These are phyloP conservation scores for Anthopleura sola DNA, from an alignment of 64 coral and sea anemone species.

Conservation along the genomic window DNA sequence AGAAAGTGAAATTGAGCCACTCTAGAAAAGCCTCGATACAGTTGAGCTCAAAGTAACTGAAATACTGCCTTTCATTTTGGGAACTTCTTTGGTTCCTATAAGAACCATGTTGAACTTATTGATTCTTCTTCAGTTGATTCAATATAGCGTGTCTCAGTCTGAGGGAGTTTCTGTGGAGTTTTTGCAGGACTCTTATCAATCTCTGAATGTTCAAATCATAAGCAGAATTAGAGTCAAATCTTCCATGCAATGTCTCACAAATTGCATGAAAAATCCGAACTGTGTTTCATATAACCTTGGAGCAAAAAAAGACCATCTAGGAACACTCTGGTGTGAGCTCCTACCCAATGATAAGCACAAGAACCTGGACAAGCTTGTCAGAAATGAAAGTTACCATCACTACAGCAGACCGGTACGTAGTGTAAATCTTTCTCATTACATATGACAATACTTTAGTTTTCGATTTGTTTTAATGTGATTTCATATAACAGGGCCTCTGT, in stretches of 20 bases:
- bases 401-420: not conserved
- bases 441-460: not conserved
- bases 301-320: not conserved
- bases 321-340: conserved; percentile 1
- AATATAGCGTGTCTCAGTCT: not conserved
- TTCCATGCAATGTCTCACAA: not conserved
- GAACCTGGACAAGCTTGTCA: not conserved
- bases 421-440: not conserved
- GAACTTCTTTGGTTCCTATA: not conserved
- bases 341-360: not conserved
- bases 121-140: not conserved
- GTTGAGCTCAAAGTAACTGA: not conserved
- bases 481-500: not conserved
- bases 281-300: not conserved
- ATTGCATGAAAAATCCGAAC: not conserved
- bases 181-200: not conserved
- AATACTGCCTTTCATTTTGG: not conserved
- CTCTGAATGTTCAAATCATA: not conserved
- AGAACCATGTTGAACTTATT: not conserved
- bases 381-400: not conserved
- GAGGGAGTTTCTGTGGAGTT: not conserved
- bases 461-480: not conserved
- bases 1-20: not conserved
- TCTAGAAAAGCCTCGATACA: not conserved
- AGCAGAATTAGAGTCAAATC: not conserved